Percentiles rank a stretch among this genome's conserved stretches.
Conservation (phyloP, 1,140 invertebrate species). For the Leptopilina clavipes region DNA sequence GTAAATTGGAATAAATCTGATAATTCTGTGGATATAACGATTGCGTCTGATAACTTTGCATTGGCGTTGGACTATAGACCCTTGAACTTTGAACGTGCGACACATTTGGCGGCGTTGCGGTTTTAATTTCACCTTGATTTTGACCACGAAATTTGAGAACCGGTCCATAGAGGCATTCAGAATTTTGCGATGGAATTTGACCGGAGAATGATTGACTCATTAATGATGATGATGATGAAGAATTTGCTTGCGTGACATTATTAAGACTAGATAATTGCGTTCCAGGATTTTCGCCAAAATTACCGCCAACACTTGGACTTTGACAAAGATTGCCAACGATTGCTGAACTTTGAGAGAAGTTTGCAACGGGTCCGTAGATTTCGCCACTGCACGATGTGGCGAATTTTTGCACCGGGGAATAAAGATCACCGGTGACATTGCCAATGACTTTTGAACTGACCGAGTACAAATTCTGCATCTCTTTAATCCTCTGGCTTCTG, state of each 20-base stretch:
- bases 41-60: conserved; percentile 56
- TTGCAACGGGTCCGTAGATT: conserved; percentile 71
- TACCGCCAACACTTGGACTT: conserved; percentile 61
- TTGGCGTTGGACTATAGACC: conserved; percentile 53
- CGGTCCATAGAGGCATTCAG: conserved; percentile 69
- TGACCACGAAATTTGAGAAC: conserved; percentile 69
- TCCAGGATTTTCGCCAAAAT: conserved; percentile 60
- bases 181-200: conserved; percentile 42
- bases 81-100: conserved; percentile 57
- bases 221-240: neutral
- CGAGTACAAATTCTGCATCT: conserved; percentile 69
- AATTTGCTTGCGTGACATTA: neutral
- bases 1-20: conserved; percentile 68
- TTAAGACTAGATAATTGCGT: neutral
- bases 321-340: conserved; percentile 71
- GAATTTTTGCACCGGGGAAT: conserved; percentile 66
- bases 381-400: conserved; percentile 54
- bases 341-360: conserved; percentile 71
- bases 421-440: conserved; percentile 58
- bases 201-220: conserved; percentile 5
- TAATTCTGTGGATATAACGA: conserved; percentile 63
- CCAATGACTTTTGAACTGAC: conserved; percentile 61
- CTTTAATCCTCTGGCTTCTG: conserved; percentile 67
- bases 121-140: conserved; percentile 3
- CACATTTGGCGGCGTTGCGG: conserved; percentile 40